Conservation (phyloP, 2,113 vertebrate genomes). For the Podarcis cretensis region DNA sequence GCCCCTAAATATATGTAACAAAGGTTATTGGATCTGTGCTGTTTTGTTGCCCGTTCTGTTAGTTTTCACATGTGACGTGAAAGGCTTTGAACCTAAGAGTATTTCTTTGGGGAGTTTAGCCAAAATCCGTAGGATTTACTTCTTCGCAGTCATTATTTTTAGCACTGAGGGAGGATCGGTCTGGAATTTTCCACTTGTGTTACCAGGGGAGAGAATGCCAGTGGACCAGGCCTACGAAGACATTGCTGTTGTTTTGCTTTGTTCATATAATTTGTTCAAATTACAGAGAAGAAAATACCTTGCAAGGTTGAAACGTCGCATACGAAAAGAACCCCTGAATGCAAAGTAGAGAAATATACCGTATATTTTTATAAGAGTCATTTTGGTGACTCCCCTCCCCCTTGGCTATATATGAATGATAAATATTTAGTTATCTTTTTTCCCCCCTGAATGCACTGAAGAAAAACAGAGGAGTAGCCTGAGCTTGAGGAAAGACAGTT, state of each 20-base stretch:
- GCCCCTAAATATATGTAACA: too few relatives aligned
- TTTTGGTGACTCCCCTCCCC: neutral
- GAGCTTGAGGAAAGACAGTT: neutral
- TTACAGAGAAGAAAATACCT: neutral
- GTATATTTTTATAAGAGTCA: neutral
- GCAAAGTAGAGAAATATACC: too few relatives aligned
- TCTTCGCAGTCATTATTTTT: neutral
- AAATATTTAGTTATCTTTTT: too few relatives aligned
- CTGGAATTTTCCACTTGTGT: neutral
- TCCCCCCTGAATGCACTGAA: neutral
- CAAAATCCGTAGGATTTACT: neutral
- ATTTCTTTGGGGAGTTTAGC: neutral
- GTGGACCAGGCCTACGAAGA: accelerated
- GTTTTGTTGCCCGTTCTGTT: too few relatives aligned
- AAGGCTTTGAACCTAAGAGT: neutral
- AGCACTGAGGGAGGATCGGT: too few relatives aligned
- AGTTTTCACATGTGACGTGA: neutral
- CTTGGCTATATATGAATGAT: neutral
- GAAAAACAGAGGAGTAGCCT: neutral
- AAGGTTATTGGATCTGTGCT: neutral
- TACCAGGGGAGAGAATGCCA: too few relatives aligned
- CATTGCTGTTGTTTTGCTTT: neutral
- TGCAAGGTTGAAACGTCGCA: neutral
- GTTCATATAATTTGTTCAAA: neutral
- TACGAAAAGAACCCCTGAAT: neutral